These are phyloP conservation scores for Nasonia vitripennis DNA, from an alignment of 1,140 invertebrate species.

Conservation along the genomic window DNA sequence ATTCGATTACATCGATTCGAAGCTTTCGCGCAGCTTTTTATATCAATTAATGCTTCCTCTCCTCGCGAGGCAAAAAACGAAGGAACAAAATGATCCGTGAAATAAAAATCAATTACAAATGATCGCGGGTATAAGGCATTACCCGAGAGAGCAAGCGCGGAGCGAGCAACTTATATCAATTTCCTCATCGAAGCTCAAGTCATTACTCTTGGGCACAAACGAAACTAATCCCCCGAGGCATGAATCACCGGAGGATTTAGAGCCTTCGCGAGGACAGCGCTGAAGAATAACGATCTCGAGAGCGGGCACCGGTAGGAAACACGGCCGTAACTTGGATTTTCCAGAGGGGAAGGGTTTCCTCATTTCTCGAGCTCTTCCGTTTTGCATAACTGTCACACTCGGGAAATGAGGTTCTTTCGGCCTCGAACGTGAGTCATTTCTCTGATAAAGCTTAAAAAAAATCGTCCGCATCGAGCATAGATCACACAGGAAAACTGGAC, in stretches of 20 bases:
- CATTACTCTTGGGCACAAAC: slow-evolving; percentile 38
- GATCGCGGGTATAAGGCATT: background rate
- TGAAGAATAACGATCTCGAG: slow-evolving; percentile 33
- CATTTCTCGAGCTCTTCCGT: background rate
- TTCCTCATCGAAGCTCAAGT: slow-evolving; percentile 30
- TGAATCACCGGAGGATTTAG: slow-evolving; percentile 33
- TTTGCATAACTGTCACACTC: background rate
- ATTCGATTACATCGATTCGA: background rate
- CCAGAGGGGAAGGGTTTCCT: background rate
- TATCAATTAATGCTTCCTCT: background rate
- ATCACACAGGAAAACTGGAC: background rate
- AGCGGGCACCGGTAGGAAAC: background rate
- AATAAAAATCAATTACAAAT: slow-evolving; percentile 24
- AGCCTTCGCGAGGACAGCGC: slow-evolving; percentile 11
- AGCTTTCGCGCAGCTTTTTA: background rate
- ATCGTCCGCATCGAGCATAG: background rate
- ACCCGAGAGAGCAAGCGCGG: background rate
- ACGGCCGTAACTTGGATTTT: background rate
- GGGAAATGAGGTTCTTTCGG: background rate
- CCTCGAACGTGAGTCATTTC: background rate
- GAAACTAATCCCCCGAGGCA: slow-evolving; percentile 15
- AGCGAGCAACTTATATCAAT: slow-evolving; percentile 28
- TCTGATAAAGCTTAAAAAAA: background rate
- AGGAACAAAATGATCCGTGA: slow-evolving; percentile 1
- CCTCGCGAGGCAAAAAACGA: background rate